Evolutionary conservation across 2,113 vertebrate species (phyloP).

Genomic region (Spea multiplicata): DNA sequence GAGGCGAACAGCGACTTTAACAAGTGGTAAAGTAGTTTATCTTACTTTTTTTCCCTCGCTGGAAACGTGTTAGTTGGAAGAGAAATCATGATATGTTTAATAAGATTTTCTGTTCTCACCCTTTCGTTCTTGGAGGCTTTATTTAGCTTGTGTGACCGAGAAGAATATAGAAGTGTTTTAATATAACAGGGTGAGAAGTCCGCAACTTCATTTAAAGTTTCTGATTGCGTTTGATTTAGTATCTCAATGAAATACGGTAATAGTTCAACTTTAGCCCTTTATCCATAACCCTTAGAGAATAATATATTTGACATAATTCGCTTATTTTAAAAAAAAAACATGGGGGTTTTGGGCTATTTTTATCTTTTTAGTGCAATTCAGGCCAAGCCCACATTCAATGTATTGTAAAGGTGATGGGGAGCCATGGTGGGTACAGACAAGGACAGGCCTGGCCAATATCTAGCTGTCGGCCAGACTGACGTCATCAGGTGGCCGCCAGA

Average conservation of each 20-base stretch:
- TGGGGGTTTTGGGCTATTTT: no score
- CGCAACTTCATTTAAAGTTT: slow-evolving; percentile 8
- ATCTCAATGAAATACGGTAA: background rate
- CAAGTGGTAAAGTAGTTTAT: slow-evolving; percentile 31
- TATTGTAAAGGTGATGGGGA: no score
- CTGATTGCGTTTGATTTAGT: background rate
- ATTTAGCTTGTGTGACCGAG: slow-evolving; percentile 39
- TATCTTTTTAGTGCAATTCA: no score
- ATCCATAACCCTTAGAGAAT: background rate
- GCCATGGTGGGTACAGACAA: no score
- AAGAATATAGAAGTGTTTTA: slow-evolving; percentile 10
- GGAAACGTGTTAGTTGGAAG: slow-evolving; percentile 37
- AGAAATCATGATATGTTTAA: slow-evolving; percentile 37
- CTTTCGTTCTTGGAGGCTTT: slow-evolving; percentile 22
- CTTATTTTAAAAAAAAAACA: no score
- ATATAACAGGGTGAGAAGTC: background rate
- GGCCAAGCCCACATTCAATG: no score
- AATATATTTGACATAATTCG: background rate
- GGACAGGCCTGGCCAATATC: no score
- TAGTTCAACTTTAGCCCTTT: background rate
- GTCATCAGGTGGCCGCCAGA: no score
- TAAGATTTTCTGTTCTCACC: slow-evolving; percentile 41
- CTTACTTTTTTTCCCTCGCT: slow-evolving; percentile 1
- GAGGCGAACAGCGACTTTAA: slow-evolving; percentile 34
- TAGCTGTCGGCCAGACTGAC: no score